Conservation (phyloP, 2,888 invertebrate species). For the Hermaeophaga mercurialis region DNA sequence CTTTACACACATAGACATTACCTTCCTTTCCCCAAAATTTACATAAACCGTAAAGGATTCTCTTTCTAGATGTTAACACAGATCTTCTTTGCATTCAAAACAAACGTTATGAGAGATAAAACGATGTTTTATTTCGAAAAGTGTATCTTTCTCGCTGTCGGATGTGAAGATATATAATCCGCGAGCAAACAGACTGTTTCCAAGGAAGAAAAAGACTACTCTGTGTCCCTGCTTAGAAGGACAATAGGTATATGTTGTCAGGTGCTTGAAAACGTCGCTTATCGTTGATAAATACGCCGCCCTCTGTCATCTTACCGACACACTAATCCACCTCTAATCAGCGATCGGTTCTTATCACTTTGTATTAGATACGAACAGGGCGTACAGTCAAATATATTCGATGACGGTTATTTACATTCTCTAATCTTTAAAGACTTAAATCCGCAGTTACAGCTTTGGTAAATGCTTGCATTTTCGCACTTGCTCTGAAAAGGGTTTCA, state of each 20-base stretch:
- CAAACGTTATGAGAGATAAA: constrained; percentile 19
- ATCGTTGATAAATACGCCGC: constrained; percentile 54
- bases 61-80: constrained; percentile 12
- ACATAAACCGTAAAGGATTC: constrained; percentile 14
- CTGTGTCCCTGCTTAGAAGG: constrained; percentile 44
- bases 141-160: constrained; percentile 37
- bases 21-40: constrained; percentile 12
- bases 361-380: constrained; percentile 24
- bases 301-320: constrained; percentile 53
- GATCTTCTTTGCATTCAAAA: constrained; percentile 18
- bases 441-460: too few species aligned
- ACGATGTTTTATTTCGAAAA: constrained; percentile 21
- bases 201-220: constrained; percentile 35
- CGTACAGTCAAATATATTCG: constrained; percentile 24
- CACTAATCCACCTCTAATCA: constrained; percentile 52
- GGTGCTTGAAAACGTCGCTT: constrained; percentile 50
- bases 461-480: too few species aligned
- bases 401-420: constrained; percentile 28
- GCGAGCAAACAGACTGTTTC: constrained; percentile 38
- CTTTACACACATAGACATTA: too few species aligned
- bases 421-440: constrained; percentile 13
- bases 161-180: constrained; percentile 47
- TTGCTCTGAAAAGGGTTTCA: too few species aligned
- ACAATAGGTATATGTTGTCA: constrained; percentile 51
- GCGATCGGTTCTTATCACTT: constrained; percentile 44